Evolutionary conservation across 1,140 invertebrate species (phyloP).

Genomic region (Lethrus apterus): DNA sequence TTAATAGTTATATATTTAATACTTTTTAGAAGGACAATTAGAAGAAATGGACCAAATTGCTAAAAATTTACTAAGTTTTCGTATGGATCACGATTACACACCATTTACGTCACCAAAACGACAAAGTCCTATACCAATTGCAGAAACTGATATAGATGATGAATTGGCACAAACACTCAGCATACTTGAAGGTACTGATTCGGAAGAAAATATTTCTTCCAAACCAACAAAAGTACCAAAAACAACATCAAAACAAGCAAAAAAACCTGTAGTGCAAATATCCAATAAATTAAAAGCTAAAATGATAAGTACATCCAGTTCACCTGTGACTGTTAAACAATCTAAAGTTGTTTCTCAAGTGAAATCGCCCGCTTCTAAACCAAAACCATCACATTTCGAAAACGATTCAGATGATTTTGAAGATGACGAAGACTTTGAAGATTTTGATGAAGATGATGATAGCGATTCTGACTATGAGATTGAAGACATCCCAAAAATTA

Average conservation of each 20-base stretch:
- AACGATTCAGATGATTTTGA: constrained; percentile 24
- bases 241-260: constrained; percentile 14
- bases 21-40: constrained; percentile 23
- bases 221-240: constrained; percentile 22
- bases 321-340: not conserved
- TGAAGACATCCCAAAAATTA: constrained; percentile 23
- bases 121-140: constrained; percentile 21
- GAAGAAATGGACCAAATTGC: constrained; percentile 46
- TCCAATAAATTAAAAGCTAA: constrained; percentile 11
- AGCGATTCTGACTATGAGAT: constrained; percentile 39
- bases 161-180: constrained; percentile 36
- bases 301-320: constrained; percentile 22
- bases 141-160: constrained; percentile 24
- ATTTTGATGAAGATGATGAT: constrained; percentile 29
- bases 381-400: constrained; percentile 15
- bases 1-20: not conserved
- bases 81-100: constrained; percentile 62
- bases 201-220: constrained; percentile 16
- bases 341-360: not conserved
- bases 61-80: constrained; percentile 47
- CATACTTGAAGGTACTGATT: constrained; percentile 30
- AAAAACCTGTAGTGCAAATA: constrained; percentile 4
- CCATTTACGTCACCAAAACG: constrained; percentile 51
- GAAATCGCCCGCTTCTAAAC: constrained; percentile 7
- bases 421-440: constrained; percentile 29